These are phyloP conservation scores for Taphrorychus bicolor DNA, from an alignment of 2,888 invertebrate species.

Conservation along the genomic window DNA sequence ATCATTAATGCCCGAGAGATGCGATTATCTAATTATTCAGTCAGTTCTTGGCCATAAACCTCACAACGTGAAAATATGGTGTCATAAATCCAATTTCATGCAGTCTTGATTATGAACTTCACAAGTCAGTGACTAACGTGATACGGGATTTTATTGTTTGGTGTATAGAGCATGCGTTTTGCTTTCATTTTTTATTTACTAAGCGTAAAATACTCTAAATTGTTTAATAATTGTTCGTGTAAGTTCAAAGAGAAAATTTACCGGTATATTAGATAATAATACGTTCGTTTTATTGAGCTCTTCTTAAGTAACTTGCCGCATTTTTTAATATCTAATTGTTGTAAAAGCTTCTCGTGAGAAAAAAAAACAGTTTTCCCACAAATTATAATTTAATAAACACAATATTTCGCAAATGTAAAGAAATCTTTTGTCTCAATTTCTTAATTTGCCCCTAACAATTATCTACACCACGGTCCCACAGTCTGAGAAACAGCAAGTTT, in stretches of 20 bases:
- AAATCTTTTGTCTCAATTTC: background rate
- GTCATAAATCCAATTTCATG: background rate
- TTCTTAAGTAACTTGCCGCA: too few relatives aligned
- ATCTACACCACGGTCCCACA: background rate
- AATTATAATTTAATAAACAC: background rate
- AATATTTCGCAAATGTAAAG: background rate
- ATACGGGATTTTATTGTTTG: background rate
- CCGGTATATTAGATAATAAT: too few relatives aligned
- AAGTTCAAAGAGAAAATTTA: background rate
- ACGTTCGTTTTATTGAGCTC: too few relatives aligned
- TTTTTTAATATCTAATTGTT: background rate
- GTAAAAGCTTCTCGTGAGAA: background rate
- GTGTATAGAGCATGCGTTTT: background rate
- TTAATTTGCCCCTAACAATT: background rate
- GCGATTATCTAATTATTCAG: background rate
- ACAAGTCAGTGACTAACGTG: background rate
- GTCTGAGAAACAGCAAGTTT: background rate
- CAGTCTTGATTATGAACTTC: background rate
- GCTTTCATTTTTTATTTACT: background rate
- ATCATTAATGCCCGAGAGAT: too few relatives aligned
- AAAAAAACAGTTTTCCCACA: background rate
- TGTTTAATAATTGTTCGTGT: background rate
- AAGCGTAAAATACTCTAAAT: background rate
- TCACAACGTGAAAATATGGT: background rate
- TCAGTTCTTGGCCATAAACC: background rate